Evolutionary conservation across 2,888 invertebrate species (phyloP).

Genomic region (Steromphala cineraria): DNA sequence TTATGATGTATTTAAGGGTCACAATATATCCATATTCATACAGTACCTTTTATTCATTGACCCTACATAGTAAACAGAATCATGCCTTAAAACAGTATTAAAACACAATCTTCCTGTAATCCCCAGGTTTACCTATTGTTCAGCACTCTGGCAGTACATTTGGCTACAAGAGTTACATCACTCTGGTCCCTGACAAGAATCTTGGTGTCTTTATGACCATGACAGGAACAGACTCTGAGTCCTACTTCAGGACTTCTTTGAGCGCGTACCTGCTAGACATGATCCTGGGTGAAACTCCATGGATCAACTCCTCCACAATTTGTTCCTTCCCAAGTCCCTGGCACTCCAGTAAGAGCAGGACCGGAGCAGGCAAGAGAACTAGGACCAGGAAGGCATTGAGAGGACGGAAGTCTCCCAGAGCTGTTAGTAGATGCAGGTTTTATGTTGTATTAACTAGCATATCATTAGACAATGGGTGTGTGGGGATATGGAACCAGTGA

Average conservation of each 20-base stretch:
- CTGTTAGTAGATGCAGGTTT: too few relatives aligned
- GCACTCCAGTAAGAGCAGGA: slow-evolving; percentile 17
- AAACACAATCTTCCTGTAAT: too few relatives aligned
- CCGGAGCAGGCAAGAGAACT: background rate
- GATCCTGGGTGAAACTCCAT: slow-evolving; percentile 59
- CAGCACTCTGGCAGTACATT: slow-evolving; percentile 63
- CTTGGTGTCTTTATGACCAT: slow-evolving; percentile 61
- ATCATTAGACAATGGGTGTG: too few relatives aligned
- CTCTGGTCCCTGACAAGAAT: slow-evolving; percentile 54
- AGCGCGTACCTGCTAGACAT: slow-evolving; percentile 62
- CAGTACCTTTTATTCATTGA: too few relatives aligned
- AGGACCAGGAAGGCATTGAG: background rate
- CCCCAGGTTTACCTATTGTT: slow-evolving; percentile 50
- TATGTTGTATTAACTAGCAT: too few relatives aligned
- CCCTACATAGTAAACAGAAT: too few relatives aligned
- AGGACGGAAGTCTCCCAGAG: background rate
- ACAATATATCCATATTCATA: too few relatives aligned
- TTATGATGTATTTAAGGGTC: too few relatives aligned
- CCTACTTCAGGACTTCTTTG: slow-evolving; percentile 50
- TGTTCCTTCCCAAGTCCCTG: slow-evolving; percentile 68
- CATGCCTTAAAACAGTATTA: too few relatives aligned
- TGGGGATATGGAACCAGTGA: too few relatives aligned
- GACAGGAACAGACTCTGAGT: slow-evolving; percentile 55
- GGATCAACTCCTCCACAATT: slow-evolving; percentile 63
- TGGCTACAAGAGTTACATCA: slow-evolving; percentile 63